A percentile compares a stretch with the other conserved stretches of the same genome.
These are phyloP conservation scores for Trissoscelio sp. DNA, from an alignment of 2,888 invertebrate genomes.

Conservation along the genomic window DNA sequence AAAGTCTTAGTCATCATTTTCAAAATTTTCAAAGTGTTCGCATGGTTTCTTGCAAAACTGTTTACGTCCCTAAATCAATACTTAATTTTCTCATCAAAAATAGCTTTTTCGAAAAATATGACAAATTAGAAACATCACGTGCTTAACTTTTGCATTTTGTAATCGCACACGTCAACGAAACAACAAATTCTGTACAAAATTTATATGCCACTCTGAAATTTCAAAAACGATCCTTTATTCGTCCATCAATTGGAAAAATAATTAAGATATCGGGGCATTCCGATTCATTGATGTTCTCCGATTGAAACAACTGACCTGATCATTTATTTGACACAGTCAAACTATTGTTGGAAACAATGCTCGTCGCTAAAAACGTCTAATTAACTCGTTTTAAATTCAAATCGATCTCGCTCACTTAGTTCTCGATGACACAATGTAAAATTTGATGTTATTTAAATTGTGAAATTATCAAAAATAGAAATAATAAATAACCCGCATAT, in stretches of 20 bases:
- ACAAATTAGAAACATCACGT: neutral
- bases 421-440: conserved; percentile 41
- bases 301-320: conserved; percentile 35
- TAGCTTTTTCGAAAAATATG: conserved; percentile 13
- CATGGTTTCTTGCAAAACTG: neutral
- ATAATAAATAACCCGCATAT: conserved; percentile 50
- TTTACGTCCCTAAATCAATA: conserved; percentile 31
- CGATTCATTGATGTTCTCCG: conserved; percentile 20
- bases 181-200: conserved; percentile 6
- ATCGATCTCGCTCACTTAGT: neutral
- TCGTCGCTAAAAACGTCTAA: conserved; percentile 32
- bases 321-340: conserved; percentile 42
- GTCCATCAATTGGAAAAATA: conserved; percentile 11
- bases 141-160: neutral
- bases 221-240: neutral
- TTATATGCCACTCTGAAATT: conserved; percentile 4
- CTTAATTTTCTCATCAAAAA: conserved; percentile 37
- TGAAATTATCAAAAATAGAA: conserved; percentile 57
- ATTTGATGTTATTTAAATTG: conserved; percentile 9
- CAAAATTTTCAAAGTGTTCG: neutral
- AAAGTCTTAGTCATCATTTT: conserved; percentile 17
- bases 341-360: conserved; percentile 39
- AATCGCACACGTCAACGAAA: neutral
- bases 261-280: conserved; percentile 20
- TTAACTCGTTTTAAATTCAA: conserved; percentile 36